Base-by-base conservation (phyloP, 1,140 invertebrate genomes). In the Sarcophaga bullata region DNA sequence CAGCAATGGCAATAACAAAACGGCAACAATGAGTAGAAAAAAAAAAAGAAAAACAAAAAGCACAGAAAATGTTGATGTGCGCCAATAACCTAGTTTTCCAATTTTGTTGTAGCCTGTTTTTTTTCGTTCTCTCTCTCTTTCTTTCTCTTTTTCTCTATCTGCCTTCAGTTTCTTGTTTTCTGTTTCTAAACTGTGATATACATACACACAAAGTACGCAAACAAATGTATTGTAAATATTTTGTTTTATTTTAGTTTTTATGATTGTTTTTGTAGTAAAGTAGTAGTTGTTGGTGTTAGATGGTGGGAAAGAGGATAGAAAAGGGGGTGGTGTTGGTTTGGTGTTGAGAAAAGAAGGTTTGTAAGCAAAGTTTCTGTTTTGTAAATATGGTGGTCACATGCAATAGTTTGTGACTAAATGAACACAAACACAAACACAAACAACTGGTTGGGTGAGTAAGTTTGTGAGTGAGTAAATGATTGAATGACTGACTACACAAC, bases 11-110 rank as follows among this genome's bases (percentile, higher is more conserved):
- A 19, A 72, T 25, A 37, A 37, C 25, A 37, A 37, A 37, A 37
- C 25, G 25, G 25, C 25, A 37, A 37, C 25, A 37, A 37, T 37
- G 25, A 37, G 25, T 37, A 37, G 25, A 37, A 37, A 37, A 37
- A 37, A 37, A 37, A 4, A 1, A 37, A n/a, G n/a, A n/a, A n/a
- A n/a, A n/a, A n/a, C n/a, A n/a, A n/a, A n/a, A n/a, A n/a, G n/a
- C 25, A 37, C 25, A 37, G 25, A 72, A 78, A 78, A 19, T 78
- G 75, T 78, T 78, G 48, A 78, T 78, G 75, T 78, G 75, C 75
- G 75, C 75, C 75, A 78, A 78, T 78, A 78, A 78, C 75, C 75
- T 50, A 78, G 49, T 78, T 78, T 78, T 48, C 17, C 3, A 78
- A 78, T 25, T 17, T 76, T 78, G n/a, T 8, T 76, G 73, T 76